Percentiles rank a stretch among this genome's conserved stretches.
Conservation (phyloP, 30 jellyfish, hydroid and myxozoan species). For the Aurelia aurita region DNA sequence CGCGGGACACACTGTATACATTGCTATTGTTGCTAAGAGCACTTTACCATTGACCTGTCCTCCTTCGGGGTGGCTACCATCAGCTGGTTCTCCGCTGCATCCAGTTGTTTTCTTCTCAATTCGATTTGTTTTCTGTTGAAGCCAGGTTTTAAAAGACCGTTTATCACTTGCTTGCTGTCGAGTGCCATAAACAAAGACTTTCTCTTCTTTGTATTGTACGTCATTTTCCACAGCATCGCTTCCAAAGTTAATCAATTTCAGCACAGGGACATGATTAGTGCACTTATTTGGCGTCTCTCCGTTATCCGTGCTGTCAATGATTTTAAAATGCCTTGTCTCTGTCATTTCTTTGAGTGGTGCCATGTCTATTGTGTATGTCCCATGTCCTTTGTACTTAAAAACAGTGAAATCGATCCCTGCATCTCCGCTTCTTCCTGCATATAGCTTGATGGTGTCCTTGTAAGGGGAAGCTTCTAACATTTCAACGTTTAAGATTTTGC, state of each 20-base stretch:
- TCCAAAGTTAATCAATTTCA: not conserved
- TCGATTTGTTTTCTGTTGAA: not conserved
- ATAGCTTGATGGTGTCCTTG: constrained; percentile 3
- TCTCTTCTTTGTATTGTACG: constrained; percentile 5
- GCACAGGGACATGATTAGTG: not conserved
- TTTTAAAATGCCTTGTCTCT: constrained; percentile 6
- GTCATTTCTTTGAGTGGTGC: not conserved
- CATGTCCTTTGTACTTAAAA: constrained; percentile 25
- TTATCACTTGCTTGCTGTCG: not conserved
- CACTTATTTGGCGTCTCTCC: not conserved
- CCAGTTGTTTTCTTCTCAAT: not conserved
- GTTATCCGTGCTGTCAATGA: constrained; percentile 24
- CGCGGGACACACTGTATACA: not conserved
- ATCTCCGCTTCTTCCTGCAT: constrained; percentile 13
- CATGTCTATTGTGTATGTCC: constrained; percentile 4
- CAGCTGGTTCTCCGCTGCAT: constrained; percentile 24
- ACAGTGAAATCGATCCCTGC: constrained; percentile 8
- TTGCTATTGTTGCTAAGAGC: not conserved
- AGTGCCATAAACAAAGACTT: not conserved
- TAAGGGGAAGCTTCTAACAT: not conserved
- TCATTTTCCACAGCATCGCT: constrained; percentile 34
- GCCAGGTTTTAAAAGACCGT: not conserved
- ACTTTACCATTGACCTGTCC: constrained; percentile 1
- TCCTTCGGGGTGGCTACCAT: constrained; percentile 23
- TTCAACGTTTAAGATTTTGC: constrained; percentile 12